phyloP scores from a whole-genome alignment of 1,140 invertebrate species.

The Agrypnia vestita region DNA sequence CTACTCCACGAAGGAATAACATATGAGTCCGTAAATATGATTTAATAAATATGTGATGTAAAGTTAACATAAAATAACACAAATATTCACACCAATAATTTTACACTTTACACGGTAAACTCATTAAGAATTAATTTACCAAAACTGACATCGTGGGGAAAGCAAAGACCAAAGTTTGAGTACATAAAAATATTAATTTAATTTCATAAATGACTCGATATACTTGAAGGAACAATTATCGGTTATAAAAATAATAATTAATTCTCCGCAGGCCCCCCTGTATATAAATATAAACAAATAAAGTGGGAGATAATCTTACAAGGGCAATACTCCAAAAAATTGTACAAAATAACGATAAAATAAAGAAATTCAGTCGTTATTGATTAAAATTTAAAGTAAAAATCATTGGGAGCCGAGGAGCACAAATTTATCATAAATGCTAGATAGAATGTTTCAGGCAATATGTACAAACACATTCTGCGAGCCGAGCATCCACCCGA shows the following conservation, averaged over 20 bases:
- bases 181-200: conserved; percentile 30
- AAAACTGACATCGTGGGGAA: background rate
- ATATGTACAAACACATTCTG: conserved; percentile 44
- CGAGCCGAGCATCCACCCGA: conserved; percentile 10
- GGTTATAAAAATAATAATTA: background rate
- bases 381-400: conserved; percentile 36
- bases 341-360: conserved; percentile 38
- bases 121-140: conserved; percentile 16
- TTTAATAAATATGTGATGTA: conserved; percentile 39
- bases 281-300: conserved; percentile 42
- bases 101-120: conserved; percentile 11
- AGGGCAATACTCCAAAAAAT: conserved; percentile 31
- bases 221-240: conserved; percentile 25
- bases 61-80: conserved; percentile 36
- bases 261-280: conserved; percentile 42
- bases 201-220: conserved; percentile 36
- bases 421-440: conserved; percentile 54
- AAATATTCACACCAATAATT: conserved; percentile 16
- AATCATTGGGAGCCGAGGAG: conserved; percentile 11
- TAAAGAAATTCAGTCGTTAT: conserved; percentile 45
- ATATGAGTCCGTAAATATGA: conserved; percentile 12
- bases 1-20: background rate
- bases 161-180: background rate
- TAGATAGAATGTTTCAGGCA: conserved; percentile 56
- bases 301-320: conserved; percentile 39